A percentile compares a stretch with the other conserved stretches of the same genome.
These are phyloP conservation scores for Platysternon megacephalum DNA, from an alignment of 2,113 vertebrate genomes.

Conservation along the genomic window DNA sequence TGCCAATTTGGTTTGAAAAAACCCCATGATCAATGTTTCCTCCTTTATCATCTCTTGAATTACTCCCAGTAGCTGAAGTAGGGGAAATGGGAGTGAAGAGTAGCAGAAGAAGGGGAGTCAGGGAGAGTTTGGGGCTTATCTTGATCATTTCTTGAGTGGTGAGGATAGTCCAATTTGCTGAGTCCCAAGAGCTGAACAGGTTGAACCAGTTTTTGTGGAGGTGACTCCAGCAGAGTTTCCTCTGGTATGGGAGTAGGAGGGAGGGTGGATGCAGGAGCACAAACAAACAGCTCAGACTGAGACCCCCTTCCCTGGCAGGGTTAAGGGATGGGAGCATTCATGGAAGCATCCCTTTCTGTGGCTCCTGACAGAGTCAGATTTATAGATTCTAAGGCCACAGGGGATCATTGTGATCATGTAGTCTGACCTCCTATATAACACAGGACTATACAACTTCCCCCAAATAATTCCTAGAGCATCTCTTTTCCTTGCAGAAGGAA, in stretches of 20 bases:
- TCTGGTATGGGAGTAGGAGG: neutral
- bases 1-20: neutral
- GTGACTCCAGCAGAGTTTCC: neutral
- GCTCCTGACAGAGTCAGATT: no score
- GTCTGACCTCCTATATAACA: no score
- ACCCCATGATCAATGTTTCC: neutral
- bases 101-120: neutral
- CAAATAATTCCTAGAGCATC: no score
- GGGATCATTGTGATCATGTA: no score
- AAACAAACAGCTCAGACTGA: neutral
- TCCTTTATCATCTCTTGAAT: neutral
- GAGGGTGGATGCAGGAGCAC: neutral
- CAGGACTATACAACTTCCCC: no score
- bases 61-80: neutral
- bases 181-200: neutral
- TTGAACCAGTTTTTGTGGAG: neutral
- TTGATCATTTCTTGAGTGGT: neutral
- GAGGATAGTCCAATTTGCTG: neutral
- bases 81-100: neutral
- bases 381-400: no score
- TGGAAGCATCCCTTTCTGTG: neutral
- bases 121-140: neutral
- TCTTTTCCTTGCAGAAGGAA: no score
- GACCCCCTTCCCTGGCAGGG: constrained; percentile 16
- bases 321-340: neutral